Evolutionary conservation across 2,113 vertebrate genomes (phyloP), one percentile per base, ranked within the genome.

Genomic region (Tichodroma muraria): DNA sequence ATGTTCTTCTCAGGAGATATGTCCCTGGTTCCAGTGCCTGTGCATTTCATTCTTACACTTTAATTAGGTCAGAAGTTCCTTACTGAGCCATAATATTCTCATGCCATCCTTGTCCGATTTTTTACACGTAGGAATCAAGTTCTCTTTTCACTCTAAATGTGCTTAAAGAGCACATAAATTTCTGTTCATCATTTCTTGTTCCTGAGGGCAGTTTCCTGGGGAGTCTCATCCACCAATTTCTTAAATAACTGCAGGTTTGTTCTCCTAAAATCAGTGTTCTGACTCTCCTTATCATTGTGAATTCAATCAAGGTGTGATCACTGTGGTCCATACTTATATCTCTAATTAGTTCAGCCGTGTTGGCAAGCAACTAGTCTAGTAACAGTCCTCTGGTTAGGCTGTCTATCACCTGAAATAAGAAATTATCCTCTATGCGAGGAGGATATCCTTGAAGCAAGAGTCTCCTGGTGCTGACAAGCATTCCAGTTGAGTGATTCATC

Each of bases 121-220:
- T 54, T 79, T 3, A 35, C 4, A 5, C 0, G 0, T 35, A 31
- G 2, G 11, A 53, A 79, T 53, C 1, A 4, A 73, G 17, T 44
- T 8, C 3, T 73, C 44, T 53, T 78, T 22, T n/a, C 1, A 4
- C 2, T 81, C 5, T 33, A 56, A 72, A 35, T 2, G 0, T 24
- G 5, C 17, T 23, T 81, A 42, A 80, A 57, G 4, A 28, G 13
- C 6, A 60, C 6, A 31, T 13, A n/a, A n/a, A n/a, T n/a, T 49
- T 31, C 22, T 77, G 14, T 52, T 77, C 6, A 27, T 27, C 10
- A n/a, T 61, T 10, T 15, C 49, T 64, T 59, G 6, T 8, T 92
- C 21, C 44, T 54, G 11, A 44, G 9, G 4, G 2, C 13, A 44
- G 10, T 20, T 77, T 57, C 12, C 17, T 17, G 27, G n/a, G 5